Evolutionary conservation across 2,888 invertebrate species (phyloP).

Genomic region (Rotaria magnacalcarata): DNA sequence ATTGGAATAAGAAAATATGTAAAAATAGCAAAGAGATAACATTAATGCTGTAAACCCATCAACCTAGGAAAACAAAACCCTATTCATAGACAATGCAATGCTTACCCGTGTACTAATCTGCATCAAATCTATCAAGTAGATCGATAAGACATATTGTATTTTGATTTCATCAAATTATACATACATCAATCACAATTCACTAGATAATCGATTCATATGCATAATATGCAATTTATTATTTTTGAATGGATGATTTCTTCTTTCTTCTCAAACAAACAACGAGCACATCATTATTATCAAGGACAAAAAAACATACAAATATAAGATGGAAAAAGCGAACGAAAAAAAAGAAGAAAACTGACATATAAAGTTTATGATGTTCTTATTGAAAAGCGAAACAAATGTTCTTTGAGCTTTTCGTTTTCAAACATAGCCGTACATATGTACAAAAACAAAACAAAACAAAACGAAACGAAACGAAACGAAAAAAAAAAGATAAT

Average conservation of each 20-base stretch:
- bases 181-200: background rate
- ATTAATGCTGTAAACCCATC: too few species aligned
- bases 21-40: too few species aligned
- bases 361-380: background rate
- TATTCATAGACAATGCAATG: too few species aligned
- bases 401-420: background rate
- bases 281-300: background rate
- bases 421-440: background rate
- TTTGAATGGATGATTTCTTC: background rate
- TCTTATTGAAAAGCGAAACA: background rate
- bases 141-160: background rate
- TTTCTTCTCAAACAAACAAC: background rate
- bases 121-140: background rate
- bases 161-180: background rate
- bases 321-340: background rate
- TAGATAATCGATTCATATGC: background rate
- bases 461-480: background rate
- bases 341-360: background rate
- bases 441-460: background rate
- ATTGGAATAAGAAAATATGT: too few species aligned
- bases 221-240: conserved; percentile 10
- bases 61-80: too few species aligned
- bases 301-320: background rate
- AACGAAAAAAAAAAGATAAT: too few species aligned
- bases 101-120: too few species aligned